Evolutionary conservation across 2,888 invertebrate genomes (phyloP).

Genomic region (Gnatocerus cornutus): DNA sequence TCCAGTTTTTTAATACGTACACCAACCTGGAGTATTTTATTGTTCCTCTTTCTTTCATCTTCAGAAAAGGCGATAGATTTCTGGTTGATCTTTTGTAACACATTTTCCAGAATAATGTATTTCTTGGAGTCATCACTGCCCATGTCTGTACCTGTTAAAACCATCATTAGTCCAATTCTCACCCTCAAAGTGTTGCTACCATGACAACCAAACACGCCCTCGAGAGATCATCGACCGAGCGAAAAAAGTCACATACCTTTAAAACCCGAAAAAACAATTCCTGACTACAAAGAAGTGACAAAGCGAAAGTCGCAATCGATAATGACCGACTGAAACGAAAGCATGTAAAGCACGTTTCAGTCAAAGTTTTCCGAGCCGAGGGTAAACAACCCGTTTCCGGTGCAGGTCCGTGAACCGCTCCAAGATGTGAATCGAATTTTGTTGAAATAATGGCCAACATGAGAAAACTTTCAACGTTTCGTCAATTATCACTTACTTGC

Average conservation of each 20-base stretch:
- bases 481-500: slow-evolving; percentile 67
- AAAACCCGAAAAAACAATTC: slow-evolving; percentile 40
- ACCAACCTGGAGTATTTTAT: slow-evolving; percentile 22
- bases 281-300: slow-evolving; percentile 52
- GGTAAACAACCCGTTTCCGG: slow-evolving; percentile 59
- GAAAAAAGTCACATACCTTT: slow-evolving; percentile 40
- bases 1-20: too few relatives aligned
- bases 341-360: slow-evolving; percentile 66
- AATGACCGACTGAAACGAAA: slow-evolving; percentile 65
- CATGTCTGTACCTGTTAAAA: slow-evolving; percentile 30
- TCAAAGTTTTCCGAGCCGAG: slow-evolving; percentile 65
- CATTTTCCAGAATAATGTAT: slow-evolving; percentile 57
- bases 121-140: slow-evolving; percentile 47
- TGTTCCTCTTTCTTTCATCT: slow-evolving; percentile 54
- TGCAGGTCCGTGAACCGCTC: slow-evolving; percentile 40
- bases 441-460: slow-evolving; percentile 52
- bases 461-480: slow-evolving; percentile 64
- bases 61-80: slow-evolving; percentile 53
- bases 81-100: slow-evolving; percentile 55
- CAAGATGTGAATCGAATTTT: slow-evolving; percentile 34
- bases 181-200: slow-evolving; percentile 43
- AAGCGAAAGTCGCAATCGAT: slow-evolving; percentile 70
- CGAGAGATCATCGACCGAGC: slow-evolving; percentile 53
- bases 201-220: slow-evolving; percentile 56
- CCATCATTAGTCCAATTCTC: not conserved